These are phyloP conservation scores for Dipodomys stephensi DNA, from an alignment of 2,113 vertebrate genomes.

Conservation along the genomic window DNA sequence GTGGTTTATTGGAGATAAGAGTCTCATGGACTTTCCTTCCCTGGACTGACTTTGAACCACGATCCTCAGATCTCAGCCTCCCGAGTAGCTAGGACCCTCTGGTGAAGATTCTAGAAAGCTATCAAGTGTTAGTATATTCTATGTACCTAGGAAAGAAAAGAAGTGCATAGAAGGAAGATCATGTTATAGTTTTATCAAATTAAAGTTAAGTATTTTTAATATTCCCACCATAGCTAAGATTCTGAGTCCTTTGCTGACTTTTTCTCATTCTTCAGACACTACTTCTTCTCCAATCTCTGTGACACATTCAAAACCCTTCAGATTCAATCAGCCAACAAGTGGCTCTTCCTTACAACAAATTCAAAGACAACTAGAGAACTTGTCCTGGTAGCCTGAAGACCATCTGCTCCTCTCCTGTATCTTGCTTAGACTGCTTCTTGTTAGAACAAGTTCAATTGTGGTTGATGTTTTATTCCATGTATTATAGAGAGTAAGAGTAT, in stretches of 20 bases:
- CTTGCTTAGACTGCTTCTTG: rapidly evolving
- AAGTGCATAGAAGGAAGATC: neutral
- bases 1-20: too few relatives aligned
- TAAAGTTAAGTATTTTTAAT: neutral
- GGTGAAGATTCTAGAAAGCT: neutral
- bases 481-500: neutral
- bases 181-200: neutral
- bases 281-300: too few relatives aligned
- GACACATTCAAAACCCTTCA: neutral
- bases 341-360: neutral
- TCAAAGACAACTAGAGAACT: neutral
- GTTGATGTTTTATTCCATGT: neutral
- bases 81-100: neutral
- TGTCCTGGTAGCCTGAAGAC: neutral
- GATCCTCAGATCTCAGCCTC: too few relatives aligned
- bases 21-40: too few relatives aligned
- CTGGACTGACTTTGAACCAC: too few relatives aligned
- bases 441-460: neutral
- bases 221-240: neutral
- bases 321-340: neutral
- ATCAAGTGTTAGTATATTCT: neutral
- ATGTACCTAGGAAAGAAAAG: neutral
- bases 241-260: neutral
- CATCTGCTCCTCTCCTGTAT: neutral
- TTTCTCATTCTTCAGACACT: neutral